Base-by-base conservation (phyloP, 2,797 vertebrate genomes). In the Pangasius larnaudii region DNA sequence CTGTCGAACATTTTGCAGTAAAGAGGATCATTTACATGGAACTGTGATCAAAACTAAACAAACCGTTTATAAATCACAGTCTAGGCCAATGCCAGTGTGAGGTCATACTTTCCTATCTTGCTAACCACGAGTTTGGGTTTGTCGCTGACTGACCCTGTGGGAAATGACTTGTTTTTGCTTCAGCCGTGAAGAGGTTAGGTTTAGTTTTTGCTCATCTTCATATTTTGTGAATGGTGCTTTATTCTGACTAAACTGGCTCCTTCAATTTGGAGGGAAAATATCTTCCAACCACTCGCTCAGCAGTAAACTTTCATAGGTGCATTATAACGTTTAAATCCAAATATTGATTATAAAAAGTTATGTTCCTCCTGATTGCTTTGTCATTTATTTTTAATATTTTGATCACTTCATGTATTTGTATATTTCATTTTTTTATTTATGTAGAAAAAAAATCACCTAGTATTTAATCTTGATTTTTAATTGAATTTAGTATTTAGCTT, bases 171-270 rank as follows among this genome's bases (percentile, higher is more conserved):
- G 19, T 89, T 91, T 82, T 85, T 86, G 36, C 10, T 65, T 53
- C 19, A 3, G 65, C 49, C 59, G 58, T 27, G 58, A 81, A 84
- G 53, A 33, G 30, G n/a, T 84, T 75, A n/a, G 46, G 46, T 90
- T 83, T 84, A 42, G 79, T 58, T 90, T 91, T 91, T 59, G 61
- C 59, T 88, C 71, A 85, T 49, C 16, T 33, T 49, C 84, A 85
- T 1, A 24, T 72, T 79, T 88, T 49, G 56, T 56, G 3, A n/a
- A 39, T 58, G 72, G 65, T 72, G 49, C 16, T 61, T 39, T 80
- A 51, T 74, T 85, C 19, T 83, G 58, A 83, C 69, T 83, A 83
- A 86, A 33, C 58, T n/a, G 30, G 27, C 22, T 58, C 27, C 58
- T 6, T 71, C 58, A n/a, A 22, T 65, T 83, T 75, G 67, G 24